Percentiles rank a stretch among this genome's conserved stretches.
phyloP scores from a whole-genome alignment of 2,888 invertebrate species.

The Rhorus exstirpatorius region DNA sequence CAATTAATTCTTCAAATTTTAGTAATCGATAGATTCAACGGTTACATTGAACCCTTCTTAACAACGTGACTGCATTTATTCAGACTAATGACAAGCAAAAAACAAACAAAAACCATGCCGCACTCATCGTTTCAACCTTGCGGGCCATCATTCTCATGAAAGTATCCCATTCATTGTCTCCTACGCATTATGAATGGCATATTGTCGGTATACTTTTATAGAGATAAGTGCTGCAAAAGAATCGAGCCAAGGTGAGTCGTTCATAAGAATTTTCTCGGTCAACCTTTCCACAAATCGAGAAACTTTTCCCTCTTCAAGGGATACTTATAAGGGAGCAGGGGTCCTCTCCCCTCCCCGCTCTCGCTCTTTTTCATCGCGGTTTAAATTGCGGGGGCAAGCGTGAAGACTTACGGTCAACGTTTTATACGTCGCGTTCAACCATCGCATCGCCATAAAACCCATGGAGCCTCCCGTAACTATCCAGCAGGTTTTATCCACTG shows the following conservation, averaged over 20 bases:
- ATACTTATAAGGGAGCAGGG: constrained; percentile 18
- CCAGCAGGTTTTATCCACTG: constrained; percentile 76
- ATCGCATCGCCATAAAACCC: constrained; percentile 70
- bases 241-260: constrained; percentile 42
- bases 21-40: background rate
- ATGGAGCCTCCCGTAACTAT: constrained; percentile 73
- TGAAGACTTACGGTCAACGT: constrained; percentile 66
- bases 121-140: constrained; percentile 1
- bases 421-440: constrained; percentile 69
- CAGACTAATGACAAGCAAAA: background rate
- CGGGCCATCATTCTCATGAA: background rate
- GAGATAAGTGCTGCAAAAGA: constrained; percentile 37
- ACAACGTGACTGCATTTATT: background rate
- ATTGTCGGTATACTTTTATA: constrained; percentile 38
- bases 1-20: background rate
- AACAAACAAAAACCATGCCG: background rate
- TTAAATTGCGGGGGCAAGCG: constrained; percentile 62
- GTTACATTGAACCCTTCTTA: background rate
- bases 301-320: constrained; percentile 58
- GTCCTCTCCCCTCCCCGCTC: background rate
- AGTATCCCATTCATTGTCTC: constrained; percentile 18
- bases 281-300: constrained; percentile 63
- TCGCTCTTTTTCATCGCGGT: constrained; percentile 34
- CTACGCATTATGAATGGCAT: constrained; percentile 7
- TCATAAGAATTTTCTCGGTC: constrained; percentile 65